Evolutionary conservation across 2,113 vertebrate species (phyloP).

Genomic region (Corythoichthys intestinalis): DNA sequence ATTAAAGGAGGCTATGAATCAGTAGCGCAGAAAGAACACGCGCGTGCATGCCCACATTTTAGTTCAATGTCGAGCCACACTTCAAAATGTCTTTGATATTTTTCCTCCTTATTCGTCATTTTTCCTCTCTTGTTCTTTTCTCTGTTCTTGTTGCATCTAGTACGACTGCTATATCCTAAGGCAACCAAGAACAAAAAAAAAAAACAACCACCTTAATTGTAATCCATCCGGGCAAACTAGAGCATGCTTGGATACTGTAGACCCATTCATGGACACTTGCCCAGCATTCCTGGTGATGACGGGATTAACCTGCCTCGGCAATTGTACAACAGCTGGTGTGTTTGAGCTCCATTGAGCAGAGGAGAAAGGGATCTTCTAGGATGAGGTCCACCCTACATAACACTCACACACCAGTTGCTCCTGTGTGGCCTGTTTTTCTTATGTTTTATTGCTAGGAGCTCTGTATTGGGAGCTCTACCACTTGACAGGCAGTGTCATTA

Average conservation of each 20-base stretch:
- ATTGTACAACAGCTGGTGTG: constrained; percentile 58
- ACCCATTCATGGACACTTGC: constrained; percentile 9
- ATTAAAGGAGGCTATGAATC: constrained; percentile 51
- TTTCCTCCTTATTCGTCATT: constrained; percentile 3
- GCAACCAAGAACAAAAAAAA: not conserved
- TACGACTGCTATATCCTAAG: not conserved
- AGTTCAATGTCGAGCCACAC: not conserved
- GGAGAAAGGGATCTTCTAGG: constrained; percentile 44
- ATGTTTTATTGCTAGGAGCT: constrained; percentile 13
- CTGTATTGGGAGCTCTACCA: not conserved
- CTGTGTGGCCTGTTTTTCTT: constrained; percentile 4
- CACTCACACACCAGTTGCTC: constrained; percentile 24
- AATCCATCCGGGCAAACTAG: constrained; percentile 2
- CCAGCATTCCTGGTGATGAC: constrained; percentile 26
- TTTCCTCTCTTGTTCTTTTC: not conserved
- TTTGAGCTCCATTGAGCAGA: constrained; percentile 57
- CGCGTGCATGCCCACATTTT: constrained; percentile 7
- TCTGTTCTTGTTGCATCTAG: not conserved
- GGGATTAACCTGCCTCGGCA: constrained; percentile 15
- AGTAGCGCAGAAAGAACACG: constrained; percentile 29
- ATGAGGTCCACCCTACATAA: constrained; percentile 20
- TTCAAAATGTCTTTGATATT: constrained; percentile 4
- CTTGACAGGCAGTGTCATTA: constrained; percentile 12
- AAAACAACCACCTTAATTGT: constrained; percentile 6
- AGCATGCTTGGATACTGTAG: not conserved